Evolutionary conservation across 2,797 vertebrate genomes (phyloP), one percentile per base, ranked within the genome.

Genomic region (Neosalanx taihuensis): DNA sequence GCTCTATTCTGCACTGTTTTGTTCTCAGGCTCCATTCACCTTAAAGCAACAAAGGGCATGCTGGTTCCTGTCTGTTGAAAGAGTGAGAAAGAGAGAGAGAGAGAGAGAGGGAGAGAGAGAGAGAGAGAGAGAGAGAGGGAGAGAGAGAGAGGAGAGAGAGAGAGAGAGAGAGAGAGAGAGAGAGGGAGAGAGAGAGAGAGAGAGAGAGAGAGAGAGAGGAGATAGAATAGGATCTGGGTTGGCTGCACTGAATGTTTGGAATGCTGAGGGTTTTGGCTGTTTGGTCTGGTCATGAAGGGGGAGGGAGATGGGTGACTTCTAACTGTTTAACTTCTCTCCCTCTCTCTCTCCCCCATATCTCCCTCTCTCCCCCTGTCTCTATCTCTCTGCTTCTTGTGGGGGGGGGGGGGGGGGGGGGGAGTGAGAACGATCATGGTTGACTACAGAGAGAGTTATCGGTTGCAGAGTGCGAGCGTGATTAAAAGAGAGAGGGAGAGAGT

Each of bases 191-290:
- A 53, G 49, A 31, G 15, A 15, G 49, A 67, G 26, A 13, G 6
- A 56, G 29, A 6, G 62, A 18, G n/a, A 57, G 60, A 71, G 51
- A n/a, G 61, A 65, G 66, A 67, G 73, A 23, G 63, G 51, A 35
- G 61, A 58, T 67, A 57, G 83, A 72, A 72, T 46, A 76, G 71
- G 79, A 61, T 70, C 75, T 78, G 80, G 78, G 84, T 88, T 89
- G 78, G 84, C 88, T 89, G 87, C 87, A 81, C 88, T 86, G 86
- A 88, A 88, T 88, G 86, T 86, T 75, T 77, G 85, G 87, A 88
- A 89, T 89, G 84, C 85, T 84, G 85, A 83, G 86, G 87, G 79
- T 89, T 87, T 83, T 83, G 82, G 81, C 84, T 84, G 33, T 80
- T 73, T 67, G 80, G 71, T 85, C 85, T 86, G 84, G 82, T n/a